Conservation (phyloP, 2,113 vertebrate species). For the Malurus melanocephalus region DNA sequence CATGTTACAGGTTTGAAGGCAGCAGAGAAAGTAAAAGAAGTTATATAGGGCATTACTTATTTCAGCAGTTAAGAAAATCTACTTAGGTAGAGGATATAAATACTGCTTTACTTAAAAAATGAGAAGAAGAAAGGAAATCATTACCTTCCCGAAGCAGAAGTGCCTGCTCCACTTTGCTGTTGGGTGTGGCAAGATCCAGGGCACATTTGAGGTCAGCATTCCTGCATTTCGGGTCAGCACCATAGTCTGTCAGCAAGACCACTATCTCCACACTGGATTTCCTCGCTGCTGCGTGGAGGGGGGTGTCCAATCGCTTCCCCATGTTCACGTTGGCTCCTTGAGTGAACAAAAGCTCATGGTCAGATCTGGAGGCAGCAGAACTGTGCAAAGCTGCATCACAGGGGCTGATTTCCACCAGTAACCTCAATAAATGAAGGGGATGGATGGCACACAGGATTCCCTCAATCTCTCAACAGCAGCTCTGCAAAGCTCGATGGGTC, state of each 20-base stretch:
- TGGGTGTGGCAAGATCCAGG: constrained; percentile 74
- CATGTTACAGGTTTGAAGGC: not conserved
- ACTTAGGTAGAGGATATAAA: not conserved
- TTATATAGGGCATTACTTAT: not conserved
- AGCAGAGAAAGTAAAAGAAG: not conserved
- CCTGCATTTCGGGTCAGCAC: constrained; percentile 76
- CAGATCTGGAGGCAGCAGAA: not conserved
- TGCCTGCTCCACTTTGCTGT: constrained; percentile 69
- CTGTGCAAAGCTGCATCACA: not conserved
- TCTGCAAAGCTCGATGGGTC: not conserved
- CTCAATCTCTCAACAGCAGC: not conserved
- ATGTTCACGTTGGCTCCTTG: constrained; percentile 80
- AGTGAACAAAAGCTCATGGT: not conserved
- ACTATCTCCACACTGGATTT: constrained; percentile 71
- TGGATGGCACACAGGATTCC: not conserved
- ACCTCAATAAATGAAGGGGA: not conserved
- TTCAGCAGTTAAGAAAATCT: not conserved
- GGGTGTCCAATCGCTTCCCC: constrained; percentile 79
- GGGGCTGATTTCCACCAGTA: not conserved
- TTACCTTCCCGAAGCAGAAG: constrained; percentile 78
- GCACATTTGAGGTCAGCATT: constrained; percentile 83
- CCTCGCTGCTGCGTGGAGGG: constrained; percentile 81
- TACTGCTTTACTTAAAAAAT: not conserved
- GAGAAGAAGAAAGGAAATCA: not conserved
- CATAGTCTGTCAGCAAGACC: constrained; percentile 83